Conservation (phyloP, 1,140 invertebrate genomes). For the Eriosoma lanigerum region DNA sequence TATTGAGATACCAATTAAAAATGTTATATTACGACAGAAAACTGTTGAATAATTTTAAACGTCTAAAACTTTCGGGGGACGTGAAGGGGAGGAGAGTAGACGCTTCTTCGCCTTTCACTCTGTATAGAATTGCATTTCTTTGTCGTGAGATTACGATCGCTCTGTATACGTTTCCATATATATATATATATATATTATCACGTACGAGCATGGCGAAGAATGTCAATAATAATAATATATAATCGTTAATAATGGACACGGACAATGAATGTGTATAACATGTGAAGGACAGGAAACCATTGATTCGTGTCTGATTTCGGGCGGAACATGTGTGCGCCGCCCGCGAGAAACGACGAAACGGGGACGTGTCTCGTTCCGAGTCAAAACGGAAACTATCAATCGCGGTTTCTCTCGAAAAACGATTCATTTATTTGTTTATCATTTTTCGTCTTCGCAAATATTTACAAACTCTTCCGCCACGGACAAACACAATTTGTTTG, state of each 20-base stretch:
- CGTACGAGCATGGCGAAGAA: neutral
- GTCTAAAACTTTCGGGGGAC: no score
- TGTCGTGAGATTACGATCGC: no score
- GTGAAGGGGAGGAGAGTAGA: no score
- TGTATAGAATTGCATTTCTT: no score
- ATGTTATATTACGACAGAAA: no score
- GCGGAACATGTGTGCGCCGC: constrained; percentile 6
- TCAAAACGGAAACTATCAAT: constrained; percentile 19
- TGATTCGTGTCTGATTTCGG: constrained; percentile 31
- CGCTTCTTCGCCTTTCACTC: no score
- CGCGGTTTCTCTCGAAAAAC: neutral
- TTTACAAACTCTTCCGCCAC: constrained; percentile 5
- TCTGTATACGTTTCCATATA: no score
- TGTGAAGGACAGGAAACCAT: constrained; percentile 7
- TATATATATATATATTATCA: no score
- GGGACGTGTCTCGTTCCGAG: neutral
- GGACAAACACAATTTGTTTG: constrained; percentile 10
- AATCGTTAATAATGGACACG: neutral
- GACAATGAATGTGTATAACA: neutral
- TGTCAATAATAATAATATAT: neutral
- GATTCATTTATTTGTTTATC: constrained; percentile 3
- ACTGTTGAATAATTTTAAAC: no score
- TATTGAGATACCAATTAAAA: no score
- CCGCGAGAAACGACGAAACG: neutral
- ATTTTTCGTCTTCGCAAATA: constrained; percentile 30